Base-by-base conservation (phyloP, 2,888 invertebrate species). In the Pseudoips prasinana region DNA sequence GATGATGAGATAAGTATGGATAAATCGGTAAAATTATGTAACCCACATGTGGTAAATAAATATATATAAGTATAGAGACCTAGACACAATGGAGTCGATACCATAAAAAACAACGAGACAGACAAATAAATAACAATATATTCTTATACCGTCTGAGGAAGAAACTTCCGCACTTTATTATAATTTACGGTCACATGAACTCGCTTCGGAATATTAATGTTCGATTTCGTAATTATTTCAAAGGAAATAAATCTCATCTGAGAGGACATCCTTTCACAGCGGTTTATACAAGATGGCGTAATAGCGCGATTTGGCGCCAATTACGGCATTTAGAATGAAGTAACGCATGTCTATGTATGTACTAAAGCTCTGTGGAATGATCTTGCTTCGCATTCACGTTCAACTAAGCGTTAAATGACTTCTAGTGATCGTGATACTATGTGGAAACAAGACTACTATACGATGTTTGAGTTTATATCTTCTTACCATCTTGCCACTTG, bases 131-230 rank as follows among this genome's bases (percentile, higher is more conserved):
- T 49, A 58, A 22, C 23, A 26, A 54, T 50, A 50, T 2, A 14
- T 14, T 14, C 14, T 5, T 44, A 26, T 30, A n/a, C n/a, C n/a
- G n/a, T n/a, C n/a, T 53, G 47, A 56, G 52, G 40, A 48, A 43
- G 46, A 32, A 37, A 43, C 58, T 65, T 71, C 72, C 70, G 66
- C 50, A 54, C 45, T 48, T 56, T 60, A 62, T 3, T 57, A 44
- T 20, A 46, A 50, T 60, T 64, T 40, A 46, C 35, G 36, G 29
- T 36, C 37, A 46, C 37, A 31, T 39, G 35, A 31, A 39, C 33
- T 40, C 43, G 39, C 33, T 20, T 35, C 38, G 39, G 65, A 67
- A 68, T 73, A 73, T 53, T 59, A 64, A 67, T 46, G 26, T 57
- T 49, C 55, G 58, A 46, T 62, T 58, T 62, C 54, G 48, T 48